A percentile compares a stretch with the other conserved stretches of the same genome.
phyloP scores from a whole-genome alignment of 2,888 invertebrate genomes.

The Stenolophus ochropezus region DNA sequence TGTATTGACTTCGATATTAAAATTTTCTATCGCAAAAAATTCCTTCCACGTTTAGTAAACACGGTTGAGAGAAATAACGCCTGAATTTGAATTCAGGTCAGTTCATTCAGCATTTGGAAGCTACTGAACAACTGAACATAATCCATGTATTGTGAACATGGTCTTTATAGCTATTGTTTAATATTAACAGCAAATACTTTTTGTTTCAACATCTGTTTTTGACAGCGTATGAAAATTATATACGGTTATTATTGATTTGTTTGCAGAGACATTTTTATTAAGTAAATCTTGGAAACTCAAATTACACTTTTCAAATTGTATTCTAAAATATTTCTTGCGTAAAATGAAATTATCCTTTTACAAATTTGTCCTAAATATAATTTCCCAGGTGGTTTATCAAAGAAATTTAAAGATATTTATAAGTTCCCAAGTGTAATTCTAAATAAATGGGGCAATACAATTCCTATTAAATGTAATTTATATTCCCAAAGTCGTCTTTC shows the following conservation, averaged over 20 bases:
- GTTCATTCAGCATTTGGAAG: background rate
- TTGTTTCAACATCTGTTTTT: background rate
- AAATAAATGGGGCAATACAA: background rate
- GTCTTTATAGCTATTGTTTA: background rate
- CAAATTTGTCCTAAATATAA: background rate
- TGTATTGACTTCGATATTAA: too few relatives aligned
- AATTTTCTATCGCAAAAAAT: background rate
- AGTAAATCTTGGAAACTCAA: background rate
- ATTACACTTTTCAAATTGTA: too few relatives aligned
- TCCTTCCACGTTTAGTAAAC: background rate
- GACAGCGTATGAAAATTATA: background rate
- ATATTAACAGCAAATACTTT: background rate
- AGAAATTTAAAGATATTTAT: background rate
- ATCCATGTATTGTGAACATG: background rate
- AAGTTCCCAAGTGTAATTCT: background rate
- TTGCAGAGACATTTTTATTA: background rate
- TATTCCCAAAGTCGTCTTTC: background rate
- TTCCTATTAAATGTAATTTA: slow-evolving; percentile 3
- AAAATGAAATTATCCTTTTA: background rate
- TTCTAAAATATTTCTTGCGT: too few relatives aligned
- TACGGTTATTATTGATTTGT: background rate
- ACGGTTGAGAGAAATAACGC: background rate
- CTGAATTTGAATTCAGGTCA: background rate
- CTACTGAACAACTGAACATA: background rate
- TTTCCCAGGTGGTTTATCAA: background rate